Evolutionary conservation across 2,113 vertebrate species (phyloP).

Genomic region (Pipra filicauda): DNA sequence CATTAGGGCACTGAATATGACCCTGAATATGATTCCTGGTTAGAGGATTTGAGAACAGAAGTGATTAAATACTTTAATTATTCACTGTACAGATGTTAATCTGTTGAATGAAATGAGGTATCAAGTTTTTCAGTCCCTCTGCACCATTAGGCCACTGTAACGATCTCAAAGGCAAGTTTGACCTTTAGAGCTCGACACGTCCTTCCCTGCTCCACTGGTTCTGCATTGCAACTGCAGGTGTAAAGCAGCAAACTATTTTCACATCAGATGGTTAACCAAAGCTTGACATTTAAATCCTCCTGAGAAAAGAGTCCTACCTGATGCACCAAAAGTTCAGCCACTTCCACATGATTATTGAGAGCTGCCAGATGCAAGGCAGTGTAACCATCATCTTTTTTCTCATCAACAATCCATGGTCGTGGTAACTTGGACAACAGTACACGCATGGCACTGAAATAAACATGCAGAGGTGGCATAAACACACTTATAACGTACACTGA

Average conservation of each 20-base stretch:
- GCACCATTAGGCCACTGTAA: not conserved
- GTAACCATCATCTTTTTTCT: slow-evolving; percentile 99
- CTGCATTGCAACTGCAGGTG: not conserved
- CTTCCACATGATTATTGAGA: slow-evolving; percentile 98
- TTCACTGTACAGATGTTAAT: not conserved
- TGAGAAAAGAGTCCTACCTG: slow-evolving; percentile 81
- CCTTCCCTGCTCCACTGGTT: not conserved
- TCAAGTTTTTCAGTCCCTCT: not conserved
- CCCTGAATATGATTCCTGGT: not conserved
- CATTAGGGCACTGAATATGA: not conserved
- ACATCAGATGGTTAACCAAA: not conserved
- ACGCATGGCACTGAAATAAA: slow-evolving; percentile 90
- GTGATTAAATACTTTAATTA: not conserved
- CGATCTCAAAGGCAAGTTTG: not conserved
- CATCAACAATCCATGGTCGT: slow-evolving; percentile 97
- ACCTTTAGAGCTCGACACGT: not conserved
- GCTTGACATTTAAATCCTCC: not conserved
- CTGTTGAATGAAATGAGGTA: not conserved
- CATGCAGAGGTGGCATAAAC: not conserved
- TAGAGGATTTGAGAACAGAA: not conserved
- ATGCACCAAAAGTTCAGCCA: slow-evolving; percentile 96
- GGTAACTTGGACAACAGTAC: slow-evolving; percentile 96
- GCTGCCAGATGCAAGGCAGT: slow-evolving; percentile 96
- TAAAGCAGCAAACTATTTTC: not conserved
- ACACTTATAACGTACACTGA: not conserved